Evolutionary conservation across 2,113 vertebrate genomes (phyloP).

Genomic region (Petromus typicus): DNA sequence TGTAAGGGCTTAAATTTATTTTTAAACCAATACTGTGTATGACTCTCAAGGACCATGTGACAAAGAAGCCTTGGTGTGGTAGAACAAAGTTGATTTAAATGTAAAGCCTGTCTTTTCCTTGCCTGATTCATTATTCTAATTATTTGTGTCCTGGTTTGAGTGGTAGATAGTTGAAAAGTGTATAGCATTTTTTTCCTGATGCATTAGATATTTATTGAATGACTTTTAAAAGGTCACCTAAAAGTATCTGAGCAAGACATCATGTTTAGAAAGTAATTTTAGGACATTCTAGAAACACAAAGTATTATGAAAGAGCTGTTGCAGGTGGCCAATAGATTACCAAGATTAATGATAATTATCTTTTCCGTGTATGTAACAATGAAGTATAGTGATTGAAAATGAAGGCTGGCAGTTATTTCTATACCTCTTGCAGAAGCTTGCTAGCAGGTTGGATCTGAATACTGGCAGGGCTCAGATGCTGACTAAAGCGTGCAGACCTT

Average conservation of each 20-base stretch:
- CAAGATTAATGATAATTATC: not conserved
- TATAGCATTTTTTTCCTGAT: not conserved
- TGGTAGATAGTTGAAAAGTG: constrained; percentile 14
- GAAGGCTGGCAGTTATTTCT: not conserved
- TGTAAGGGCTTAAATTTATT: not conserved
- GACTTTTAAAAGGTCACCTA: not conserved
- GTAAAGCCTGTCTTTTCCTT: not conserved
- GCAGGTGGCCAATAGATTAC: not conserved
- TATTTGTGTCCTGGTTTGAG: not conserved
- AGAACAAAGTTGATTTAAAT: not conserved
- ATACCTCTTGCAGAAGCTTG: not conserved
- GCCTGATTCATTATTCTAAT: not conserved
- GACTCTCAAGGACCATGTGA: not conserved
- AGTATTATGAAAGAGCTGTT: not conserved
- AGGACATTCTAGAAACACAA: constrained; percentile 1
- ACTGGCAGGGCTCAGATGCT: not conserved
- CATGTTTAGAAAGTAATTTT: not conserved
- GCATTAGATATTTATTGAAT: not conserved
- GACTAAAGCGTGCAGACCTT: not conserved
- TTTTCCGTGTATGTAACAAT: not conserved
- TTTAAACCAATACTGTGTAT: not conserved
- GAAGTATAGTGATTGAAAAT: not conserved
- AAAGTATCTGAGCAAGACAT: not conserved
- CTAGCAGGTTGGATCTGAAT: not conserved
- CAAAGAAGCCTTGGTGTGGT: not conserved